These are phyloP conservation scores for Phodopus roborovskii DNA, from an alignment of 2,113 vertebrate species.

Conservation along the genomic window DNA sequence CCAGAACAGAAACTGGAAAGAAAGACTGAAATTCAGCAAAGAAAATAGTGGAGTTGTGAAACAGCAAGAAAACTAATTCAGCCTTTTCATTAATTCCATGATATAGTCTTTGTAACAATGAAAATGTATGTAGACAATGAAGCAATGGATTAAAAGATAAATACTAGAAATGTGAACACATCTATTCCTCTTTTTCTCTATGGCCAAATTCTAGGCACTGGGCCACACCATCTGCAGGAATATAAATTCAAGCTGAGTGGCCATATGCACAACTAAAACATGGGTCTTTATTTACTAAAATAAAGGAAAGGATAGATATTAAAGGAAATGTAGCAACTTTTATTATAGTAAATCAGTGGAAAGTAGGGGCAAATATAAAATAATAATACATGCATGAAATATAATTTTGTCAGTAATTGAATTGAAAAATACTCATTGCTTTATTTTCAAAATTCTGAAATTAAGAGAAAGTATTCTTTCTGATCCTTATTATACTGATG, in stretches of 20 bases:
- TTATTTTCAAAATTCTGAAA: neutral
- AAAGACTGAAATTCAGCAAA: neutral
- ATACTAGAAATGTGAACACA: neutral
- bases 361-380: neutral
- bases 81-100: neutral
- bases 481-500: neutral
- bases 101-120: neutral
- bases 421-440: neutral
- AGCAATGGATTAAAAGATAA: neutral
- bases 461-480: neutral
- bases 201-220: neutral
- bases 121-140: neutral
- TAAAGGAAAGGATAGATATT: neutral
- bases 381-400: neutral
- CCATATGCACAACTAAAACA: neutral
- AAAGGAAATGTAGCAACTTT: neutral
- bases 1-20: neutral
- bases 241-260: neutral
- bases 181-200: neutral
- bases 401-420: neutral
- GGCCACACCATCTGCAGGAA: neutral
- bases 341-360: neutral
- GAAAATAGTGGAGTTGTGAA: neutral
- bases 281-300: neutral
- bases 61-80: neutral